Percentiles rank a stretch among this genome's conserved stretches.
Conservation (phyloP, 1,140 invertebrate species). For the Pentalonia nigronervosa region DNA sequence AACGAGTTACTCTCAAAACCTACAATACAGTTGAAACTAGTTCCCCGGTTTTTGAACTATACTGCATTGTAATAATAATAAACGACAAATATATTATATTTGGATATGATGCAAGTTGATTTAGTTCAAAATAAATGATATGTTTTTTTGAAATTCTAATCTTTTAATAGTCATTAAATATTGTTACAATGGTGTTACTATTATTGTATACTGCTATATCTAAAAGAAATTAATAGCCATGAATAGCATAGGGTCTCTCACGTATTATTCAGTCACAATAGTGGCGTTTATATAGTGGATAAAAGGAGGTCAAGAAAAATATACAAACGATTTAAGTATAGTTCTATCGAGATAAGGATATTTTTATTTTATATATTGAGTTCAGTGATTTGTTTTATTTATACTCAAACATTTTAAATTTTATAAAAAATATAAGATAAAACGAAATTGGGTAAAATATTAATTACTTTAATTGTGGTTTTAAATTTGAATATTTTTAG, state of each 20-base stretch:
- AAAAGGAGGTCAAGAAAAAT: background rate
- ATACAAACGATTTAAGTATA: background rate
- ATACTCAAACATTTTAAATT: background rate
- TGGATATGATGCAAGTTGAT: background rate
- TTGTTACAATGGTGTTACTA: background rate
- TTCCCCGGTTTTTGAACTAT: background rate
- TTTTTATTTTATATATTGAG: background rate
- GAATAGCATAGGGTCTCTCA: conserved; percentile 2
- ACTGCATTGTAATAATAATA: background rate
- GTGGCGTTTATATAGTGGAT: background rate
- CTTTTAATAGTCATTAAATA: background rate
- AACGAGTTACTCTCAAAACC: background rate
- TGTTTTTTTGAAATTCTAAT: background rate
- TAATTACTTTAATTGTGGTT: background rate
- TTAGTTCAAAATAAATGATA: background rate
- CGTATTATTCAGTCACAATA: conserved; percentile 25
- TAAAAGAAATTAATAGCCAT: conserved; percentile 23
- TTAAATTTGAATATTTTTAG: background rate
- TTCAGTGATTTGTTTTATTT: background rate
- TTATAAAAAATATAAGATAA: background rate
- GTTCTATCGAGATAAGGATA: conserved; percentile 5
- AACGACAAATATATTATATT: background rate
- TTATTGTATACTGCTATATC: background rate
- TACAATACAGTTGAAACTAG: background rate
- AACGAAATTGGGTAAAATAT: background rate